Evolutionary conservation across 2,113 vertebrate species (phyloP).

Genomic region (Desmodus rotundus): DNA sequence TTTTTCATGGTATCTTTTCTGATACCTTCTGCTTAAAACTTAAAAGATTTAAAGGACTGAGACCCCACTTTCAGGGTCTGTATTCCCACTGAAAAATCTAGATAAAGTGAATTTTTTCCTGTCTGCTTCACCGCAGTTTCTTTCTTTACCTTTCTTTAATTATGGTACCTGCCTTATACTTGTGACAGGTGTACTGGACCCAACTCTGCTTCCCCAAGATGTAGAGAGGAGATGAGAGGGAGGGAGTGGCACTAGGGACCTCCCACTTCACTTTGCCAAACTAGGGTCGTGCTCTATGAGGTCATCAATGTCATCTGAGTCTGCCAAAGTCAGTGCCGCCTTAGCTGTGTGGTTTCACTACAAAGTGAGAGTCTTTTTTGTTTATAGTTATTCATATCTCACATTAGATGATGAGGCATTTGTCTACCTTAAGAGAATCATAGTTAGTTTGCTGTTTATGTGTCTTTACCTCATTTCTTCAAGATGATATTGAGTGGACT

Average conservation of each 20-base stretch:
- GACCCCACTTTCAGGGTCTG: neutral
- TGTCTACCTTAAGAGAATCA: neutral
- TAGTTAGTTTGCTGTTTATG: neutral
- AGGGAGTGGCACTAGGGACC: too few relatives aligned
- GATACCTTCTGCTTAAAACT: neutral
- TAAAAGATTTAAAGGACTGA: neutral
- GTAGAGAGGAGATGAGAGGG: neutral
- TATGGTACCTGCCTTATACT: neutral
- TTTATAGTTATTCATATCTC: neutral
- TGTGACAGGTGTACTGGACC: neutral
- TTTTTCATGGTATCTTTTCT: neutral
- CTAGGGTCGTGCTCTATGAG: too few relatives aligned
- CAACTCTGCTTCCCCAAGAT: neutral
- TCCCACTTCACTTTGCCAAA: neutral
- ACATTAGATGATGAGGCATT: neutral
- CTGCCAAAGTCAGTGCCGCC: neutral
- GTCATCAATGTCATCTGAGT: neutral
- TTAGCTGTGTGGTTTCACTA: neutral
- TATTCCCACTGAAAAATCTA: neutral
- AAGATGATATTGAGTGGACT: neutral
- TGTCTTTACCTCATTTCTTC: neutral
- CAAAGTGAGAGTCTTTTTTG: neutral
- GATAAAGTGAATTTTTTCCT: neutral
- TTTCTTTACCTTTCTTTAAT: neutral
- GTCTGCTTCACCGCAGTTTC: neutral